Conservation (phyloP, 2,888 invertebrate genomes). For the Synanthedon vespiformis region DNA sequence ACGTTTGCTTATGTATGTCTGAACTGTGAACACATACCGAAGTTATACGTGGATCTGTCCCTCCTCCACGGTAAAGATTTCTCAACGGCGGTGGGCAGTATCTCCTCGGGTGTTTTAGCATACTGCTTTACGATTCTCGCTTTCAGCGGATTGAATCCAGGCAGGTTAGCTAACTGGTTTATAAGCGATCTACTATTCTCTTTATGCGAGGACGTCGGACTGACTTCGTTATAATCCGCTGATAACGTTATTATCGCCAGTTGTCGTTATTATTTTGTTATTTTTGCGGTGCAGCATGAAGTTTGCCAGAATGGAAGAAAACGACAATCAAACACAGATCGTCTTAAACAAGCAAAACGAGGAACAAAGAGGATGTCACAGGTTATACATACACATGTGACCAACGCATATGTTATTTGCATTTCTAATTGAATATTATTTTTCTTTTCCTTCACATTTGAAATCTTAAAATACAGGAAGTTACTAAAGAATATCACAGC, state of each 20-base stretch:
- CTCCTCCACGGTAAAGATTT: constrained; percentile 88
- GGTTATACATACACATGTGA: constrained; percentile 3
- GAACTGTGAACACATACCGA: constrained; percentile 72
- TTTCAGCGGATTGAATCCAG: constrained; percentile 77
- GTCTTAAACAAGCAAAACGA: constrained; percentile 48
- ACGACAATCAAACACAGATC: constrained; percentile 61
- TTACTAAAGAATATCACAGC: background rate
- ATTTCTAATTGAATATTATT: no score
- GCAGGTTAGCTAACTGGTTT: constrained; percentile 77
- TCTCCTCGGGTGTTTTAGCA: constrained; percentile 72
- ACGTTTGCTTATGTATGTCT: background rate
- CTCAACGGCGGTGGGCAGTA: constrained; percentile 82
- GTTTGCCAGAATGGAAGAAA: constrained; percentile 69
- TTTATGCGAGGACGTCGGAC: constrained; percentile 69
- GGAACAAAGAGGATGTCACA: constrained; percentile 20
- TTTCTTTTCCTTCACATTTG: no score
- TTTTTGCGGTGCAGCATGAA: constrained; percentile 61
- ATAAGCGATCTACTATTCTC: constrained; percentile 78
- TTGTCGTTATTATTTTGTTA: constrained; percentile 48
- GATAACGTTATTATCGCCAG: constrained; percentile 41
- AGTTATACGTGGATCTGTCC: constrained; percentile 78
- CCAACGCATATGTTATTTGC: no score
- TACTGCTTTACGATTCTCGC: constrained; percentile 78
- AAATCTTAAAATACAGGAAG: no score
- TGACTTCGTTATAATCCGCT: constrained; percentile 67